A percentile compares a stretch with the other conserved stretches of the same genome.
Evolutionary conservation across 2,888 invertebrate species (phyloP).

Genomic region (Sinhomidia bicolor): DNA sequence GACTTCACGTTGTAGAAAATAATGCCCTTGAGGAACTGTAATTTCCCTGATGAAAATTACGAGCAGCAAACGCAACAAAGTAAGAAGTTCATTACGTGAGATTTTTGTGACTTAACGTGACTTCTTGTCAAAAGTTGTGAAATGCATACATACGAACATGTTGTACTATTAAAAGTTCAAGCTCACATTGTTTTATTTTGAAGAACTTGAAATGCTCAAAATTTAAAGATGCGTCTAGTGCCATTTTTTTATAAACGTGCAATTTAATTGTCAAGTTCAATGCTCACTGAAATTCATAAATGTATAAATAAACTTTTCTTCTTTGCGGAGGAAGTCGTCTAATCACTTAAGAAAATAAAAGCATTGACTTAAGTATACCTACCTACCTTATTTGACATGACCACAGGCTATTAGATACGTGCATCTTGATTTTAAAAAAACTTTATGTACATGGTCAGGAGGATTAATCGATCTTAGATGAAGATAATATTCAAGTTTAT

Average conservation of each 20-base stretch:
- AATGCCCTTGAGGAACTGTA: background rate
- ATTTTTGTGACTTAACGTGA: slow-evolving; percentile 8
- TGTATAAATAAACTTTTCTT: background rate
- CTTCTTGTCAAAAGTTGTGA: background rate
- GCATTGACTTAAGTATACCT: too few relatives aligned
- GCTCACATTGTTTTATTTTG: background rate
- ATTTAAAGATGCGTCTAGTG: background rate
- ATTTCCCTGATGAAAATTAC: background rate
- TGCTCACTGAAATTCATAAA: background rate
- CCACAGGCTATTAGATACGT: too few relatives aligned
- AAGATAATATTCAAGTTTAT: too few relatives aligned
- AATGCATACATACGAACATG: background rate
- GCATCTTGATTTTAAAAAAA: too few relatives aligned
- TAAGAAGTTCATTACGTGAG: background rate
- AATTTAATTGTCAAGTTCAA: background rate
- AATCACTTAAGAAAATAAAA: too few relatives aligned
- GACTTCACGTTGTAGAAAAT: background rate
- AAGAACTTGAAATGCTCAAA: background rate
- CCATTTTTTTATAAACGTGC: background rate
- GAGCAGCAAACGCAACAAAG: background rate
- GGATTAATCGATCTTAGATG: too few relatives aligned
- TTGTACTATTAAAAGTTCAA: background rate
- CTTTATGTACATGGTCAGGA: background rate
- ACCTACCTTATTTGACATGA: too few relatives aligned
- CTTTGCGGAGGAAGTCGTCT: too few relatives aligned